These are phyloP conservation scores for Actenoides lindsayi DNA, from an alignment of 2,113 vertebrate species.

Conservation along the genomic window DNA sequence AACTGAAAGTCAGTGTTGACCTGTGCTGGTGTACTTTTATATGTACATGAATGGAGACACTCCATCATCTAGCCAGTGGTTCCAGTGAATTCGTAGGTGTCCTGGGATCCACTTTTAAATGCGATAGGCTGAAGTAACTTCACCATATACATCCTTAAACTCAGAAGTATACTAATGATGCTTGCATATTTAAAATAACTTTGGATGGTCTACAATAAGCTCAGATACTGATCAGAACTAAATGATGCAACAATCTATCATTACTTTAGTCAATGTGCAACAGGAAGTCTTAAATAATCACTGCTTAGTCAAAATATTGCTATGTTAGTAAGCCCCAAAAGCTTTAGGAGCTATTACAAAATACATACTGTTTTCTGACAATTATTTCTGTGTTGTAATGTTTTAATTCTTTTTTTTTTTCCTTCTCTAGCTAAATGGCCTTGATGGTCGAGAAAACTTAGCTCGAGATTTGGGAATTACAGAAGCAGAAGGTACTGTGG, in stretches of 20 bases:
- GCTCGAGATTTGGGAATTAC: conserved; percentile 84
- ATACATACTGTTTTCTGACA: background rate
- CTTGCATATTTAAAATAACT: background rate
- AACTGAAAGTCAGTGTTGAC: background rate
- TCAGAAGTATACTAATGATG: background rate
- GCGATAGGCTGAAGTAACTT: background rate
- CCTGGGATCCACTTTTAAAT: background rate
- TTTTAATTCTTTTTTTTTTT: background rate
- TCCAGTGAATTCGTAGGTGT: background rate
- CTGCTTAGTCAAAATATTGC: background rate
- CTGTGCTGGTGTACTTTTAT: background rate
- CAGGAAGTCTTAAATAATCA: background rate
- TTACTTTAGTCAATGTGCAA: background rate
- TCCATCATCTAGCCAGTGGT: background rate
- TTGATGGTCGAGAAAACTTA: conserved; percentile 86
- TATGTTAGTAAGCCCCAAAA: background rate
- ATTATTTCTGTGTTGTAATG: background rate
- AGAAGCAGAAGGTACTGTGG: conserved; percentile 79
- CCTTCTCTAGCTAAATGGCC: conserved; percentile 75
- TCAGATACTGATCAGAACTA: background rate
- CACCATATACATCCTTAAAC: background rate
- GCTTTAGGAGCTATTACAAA: background rate
- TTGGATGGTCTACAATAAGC: background rate
- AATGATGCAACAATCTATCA: background rate
- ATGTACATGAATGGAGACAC: background rate